A percentile compares a stretch with the other conserved stretches of the same genome.
Evolutionary conservation across 2,888 invertebrate species (phyloP).

Genomic region (Trichogramma evanescens): DNA sequence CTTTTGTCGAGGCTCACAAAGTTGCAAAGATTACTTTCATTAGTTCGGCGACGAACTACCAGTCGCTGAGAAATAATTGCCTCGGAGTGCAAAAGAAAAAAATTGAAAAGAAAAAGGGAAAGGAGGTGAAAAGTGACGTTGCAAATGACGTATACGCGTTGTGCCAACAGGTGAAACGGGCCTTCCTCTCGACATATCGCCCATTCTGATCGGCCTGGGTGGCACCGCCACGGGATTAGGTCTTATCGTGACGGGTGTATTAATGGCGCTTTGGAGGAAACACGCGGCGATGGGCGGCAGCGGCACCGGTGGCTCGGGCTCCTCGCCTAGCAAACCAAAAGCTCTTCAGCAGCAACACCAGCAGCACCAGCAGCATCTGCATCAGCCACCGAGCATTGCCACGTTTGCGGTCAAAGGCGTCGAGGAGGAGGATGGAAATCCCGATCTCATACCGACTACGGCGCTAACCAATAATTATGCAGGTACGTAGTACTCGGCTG

Average conservation of each 20-base stretch:
- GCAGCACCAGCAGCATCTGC: conserved; percentile 26
- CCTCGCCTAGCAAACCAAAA: conserved; percentile 33
- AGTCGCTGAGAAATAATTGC: too few relatives aligned
- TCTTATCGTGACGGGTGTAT: conserved; percentile 43
- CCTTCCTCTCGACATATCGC: conserved; percentile 44
- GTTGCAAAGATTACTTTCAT: too few relatives aligned
- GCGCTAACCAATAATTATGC: conserved; percentile 40
- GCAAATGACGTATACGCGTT: neutral
- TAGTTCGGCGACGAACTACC: too few relatives aligned
- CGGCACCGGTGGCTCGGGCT: conserved; percentile 24
- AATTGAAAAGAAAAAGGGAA: neutral
- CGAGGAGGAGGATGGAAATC: conserved; percentile 43
- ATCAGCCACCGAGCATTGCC: conserved; percentile 28
- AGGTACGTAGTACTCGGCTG: conserved; percentile 24
- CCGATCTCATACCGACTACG: conserved; percentile 45
- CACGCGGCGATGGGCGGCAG: conserved; percentile 33
- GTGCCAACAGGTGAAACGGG: conserved; percentile 36
- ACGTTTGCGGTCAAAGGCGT: conserved; percentile 33
- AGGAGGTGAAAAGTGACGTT: neutral
- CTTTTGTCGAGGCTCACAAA: too few relatives aligned
- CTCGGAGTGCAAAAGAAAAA: neutral
- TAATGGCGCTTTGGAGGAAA: conserved; percentile 45
- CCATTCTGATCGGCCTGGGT: conserved; percentile 43
- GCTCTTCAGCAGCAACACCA: conserved; percentile 30
- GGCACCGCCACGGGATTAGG: conserved; percentile 44